Percentiles rank a stretch among this genome's conserved stretches.
These are phyloP conservation scores for Deroptyus accipitrinus DNA, from an alignment of 2,113 vertebrate species.

Conservation along the genomic window DNA sequence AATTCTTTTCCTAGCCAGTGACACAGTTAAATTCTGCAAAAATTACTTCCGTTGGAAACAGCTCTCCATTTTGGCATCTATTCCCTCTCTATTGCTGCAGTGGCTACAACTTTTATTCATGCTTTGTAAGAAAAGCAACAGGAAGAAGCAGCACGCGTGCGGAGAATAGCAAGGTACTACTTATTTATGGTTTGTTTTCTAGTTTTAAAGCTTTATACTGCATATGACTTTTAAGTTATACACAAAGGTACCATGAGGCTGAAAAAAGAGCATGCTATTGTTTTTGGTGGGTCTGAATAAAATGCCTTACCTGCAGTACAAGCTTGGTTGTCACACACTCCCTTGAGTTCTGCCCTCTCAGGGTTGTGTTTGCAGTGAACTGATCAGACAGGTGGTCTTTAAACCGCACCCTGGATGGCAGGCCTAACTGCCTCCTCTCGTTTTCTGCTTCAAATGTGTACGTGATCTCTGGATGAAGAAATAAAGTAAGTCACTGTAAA, in stretches of 20 bases:
- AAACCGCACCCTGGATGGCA: constrained; percentile 84
- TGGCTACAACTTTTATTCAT: background rate
- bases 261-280: background rate
- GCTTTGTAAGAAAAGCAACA: background rate
- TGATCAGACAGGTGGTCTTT: constrained; percentile 75
- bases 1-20: background rate
- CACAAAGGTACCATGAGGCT: background rate
- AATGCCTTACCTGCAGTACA: constrained; percentile 81
- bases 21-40: background rate
- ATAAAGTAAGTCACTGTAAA: background rate
- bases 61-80: background rate
- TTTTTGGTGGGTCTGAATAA: background rate
- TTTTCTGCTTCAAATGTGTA: constrained; percentile 86
- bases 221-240: background rate
- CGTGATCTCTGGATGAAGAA: constrained; percentile 74
- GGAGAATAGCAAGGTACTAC: background rate
- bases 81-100: background rate
- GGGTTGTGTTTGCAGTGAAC: constrained; percentile 76
- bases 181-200: background rate
- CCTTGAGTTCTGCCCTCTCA: constrained; percentile 80
- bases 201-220: background rate
- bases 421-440: constrained; percentile 79
- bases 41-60: background rate
- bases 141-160: background rate
- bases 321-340: constrained; percentile 77